A percentile compares a stretch with the other conserved stretches of the same genome.
These are phyloP conservation scores for Lasioglossum baleicum DNA, from an alignment of 1,140 invertebrate genomes.

Conservation along the genomic window DNA sequence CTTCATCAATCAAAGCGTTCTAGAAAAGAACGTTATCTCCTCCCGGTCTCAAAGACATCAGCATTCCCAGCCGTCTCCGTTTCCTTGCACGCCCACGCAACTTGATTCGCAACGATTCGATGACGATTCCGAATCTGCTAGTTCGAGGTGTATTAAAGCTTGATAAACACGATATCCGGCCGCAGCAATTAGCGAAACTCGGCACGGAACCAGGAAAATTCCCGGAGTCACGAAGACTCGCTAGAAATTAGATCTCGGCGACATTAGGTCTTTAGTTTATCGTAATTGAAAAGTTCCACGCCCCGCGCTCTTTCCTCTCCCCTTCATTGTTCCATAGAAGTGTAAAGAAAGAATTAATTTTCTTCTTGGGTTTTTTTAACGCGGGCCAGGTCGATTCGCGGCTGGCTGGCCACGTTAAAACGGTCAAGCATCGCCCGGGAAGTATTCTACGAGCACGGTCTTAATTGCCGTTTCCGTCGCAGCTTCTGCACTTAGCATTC, in stretches of 20 bases:
- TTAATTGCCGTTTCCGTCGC: slow-evolving; percentile 35
- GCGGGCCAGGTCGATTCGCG: neutral
- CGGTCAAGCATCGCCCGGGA: neutral
- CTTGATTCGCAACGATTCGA: neutral
- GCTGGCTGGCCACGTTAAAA: neutral
- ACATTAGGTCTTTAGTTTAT: neutral
- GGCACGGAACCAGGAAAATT: neutral
- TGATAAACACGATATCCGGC: neutral
- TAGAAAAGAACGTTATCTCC: slow-evolving; percentile 52
- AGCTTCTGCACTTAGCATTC: slow-evolving; percentile 18
- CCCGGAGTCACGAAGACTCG: too few relatives aligned
- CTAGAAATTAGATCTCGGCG: too few relatives aligned
- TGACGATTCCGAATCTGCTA: too few relatives aligned
- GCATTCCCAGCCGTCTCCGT: neutral
- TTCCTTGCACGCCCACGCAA: neutral
- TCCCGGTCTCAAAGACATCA: neutral
- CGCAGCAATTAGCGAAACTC: neutral
- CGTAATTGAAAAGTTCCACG: neutral
- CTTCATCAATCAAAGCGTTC: slow-evolving; percentile 53
- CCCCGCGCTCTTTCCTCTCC: too few relatives aligned
- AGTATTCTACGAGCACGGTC: slow-evolving; percentile 12
- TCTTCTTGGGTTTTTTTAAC: neutral
- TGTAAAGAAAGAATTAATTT: neutral
- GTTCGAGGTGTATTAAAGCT: neutral
- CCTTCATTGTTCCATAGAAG: neutral